Conservation (phyloP, 2,113 vertebrate genomes). For the Corvus moneduloides region DNA sequence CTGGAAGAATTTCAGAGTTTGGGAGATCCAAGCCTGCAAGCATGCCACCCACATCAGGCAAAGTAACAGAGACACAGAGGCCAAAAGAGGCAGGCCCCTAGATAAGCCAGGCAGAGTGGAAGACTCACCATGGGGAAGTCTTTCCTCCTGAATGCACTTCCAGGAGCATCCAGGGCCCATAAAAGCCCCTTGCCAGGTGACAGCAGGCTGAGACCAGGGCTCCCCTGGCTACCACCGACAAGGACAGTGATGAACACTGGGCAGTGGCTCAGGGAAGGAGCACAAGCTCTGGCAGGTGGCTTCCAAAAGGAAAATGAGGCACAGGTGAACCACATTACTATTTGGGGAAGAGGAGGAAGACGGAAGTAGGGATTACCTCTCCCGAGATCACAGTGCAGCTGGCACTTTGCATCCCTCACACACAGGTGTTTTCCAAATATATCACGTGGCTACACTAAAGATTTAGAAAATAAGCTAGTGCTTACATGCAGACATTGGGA, state of each 20-base stretch:
- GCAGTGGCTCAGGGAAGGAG: fast-evolving
- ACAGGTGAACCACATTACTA: not conserved
- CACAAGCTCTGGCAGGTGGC: fast-evolving
- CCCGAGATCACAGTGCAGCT: not conserved
- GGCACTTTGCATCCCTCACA: not conserved
- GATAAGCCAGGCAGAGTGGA: not conserved
- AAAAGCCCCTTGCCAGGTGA: not conserved
- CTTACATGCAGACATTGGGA: not conserved
- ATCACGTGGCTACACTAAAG: not conserved
- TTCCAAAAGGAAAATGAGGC: not conserved
- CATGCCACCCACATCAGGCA: not conserved
- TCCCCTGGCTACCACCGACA: fast-evolving
- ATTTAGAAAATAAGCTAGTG: not conserved
- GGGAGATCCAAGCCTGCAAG: not conserved
- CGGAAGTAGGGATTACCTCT: not conserved
- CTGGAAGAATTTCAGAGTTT: not conserved
- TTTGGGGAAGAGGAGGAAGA: not conserved
- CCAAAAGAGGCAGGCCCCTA: not conserved
- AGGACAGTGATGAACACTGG: fast-evolving
- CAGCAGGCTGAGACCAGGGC: fast-evolving
- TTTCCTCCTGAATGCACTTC: fast-evolving
- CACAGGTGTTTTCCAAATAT: not conserved
- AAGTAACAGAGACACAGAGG: not conserved
- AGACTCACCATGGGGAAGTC: not conserved
- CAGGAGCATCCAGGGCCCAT: not conserved